Conservation (phyloP, 2,888 invertebrate species). For the Polylopha cassiicola region DNA sequence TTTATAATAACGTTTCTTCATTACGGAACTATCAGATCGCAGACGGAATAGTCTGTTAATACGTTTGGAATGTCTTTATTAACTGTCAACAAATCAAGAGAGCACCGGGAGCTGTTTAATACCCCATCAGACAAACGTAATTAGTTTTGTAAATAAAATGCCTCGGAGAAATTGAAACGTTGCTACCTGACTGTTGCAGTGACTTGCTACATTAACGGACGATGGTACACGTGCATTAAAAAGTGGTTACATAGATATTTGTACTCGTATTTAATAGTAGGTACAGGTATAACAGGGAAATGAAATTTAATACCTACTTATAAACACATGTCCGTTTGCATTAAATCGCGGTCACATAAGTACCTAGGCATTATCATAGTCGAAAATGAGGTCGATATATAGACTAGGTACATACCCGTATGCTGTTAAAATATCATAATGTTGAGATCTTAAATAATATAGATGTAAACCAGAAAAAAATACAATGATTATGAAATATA, state of each 20-base stretch:
- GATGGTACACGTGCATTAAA: constrained; percentile 45
- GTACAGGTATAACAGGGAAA: too few relatives aligned
- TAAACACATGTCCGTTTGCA: too few relatives aligned
- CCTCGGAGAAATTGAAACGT: constrained; percentile 75
- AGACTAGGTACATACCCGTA: too few relatives aligned
- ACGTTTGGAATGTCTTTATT: constrained; percentile 73
- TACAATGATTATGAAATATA: too few relatives aligned
- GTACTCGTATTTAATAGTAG: too few relatives aligned
- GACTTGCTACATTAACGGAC: constrained; percentile 66
- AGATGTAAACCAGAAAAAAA: too few relatives aligned
- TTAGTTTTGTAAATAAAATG: constrained; percentile 78
- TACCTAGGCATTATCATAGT: too few relatives aligned
- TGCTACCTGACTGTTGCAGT: constrained; percentile 67
- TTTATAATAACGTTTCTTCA: constrained; percentile 53
- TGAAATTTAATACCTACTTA: too few relatives aligned
- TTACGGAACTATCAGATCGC: constrained; percentile 51
- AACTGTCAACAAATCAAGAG: constrained; percentile 71
- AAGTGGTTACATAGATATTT: constrained; percentile 26
- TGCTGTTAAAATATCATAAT: too few relatives aligned
- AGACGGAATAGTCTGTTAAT: constrained; percentile 50
- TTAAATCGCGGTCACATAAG: too few relatives aligned
- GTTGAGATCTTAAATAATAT: too few relatives aligned
- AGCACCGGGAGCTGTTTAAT: constrained; percentile 67
- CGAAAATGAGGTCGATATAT: too few relatives aligned
- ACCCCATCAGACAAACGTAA: constrained; percentile 74